phyloP scores from a whole-genome alignment of 1,140 invertebrate species.

The Bicyclus anynana region DNA sequence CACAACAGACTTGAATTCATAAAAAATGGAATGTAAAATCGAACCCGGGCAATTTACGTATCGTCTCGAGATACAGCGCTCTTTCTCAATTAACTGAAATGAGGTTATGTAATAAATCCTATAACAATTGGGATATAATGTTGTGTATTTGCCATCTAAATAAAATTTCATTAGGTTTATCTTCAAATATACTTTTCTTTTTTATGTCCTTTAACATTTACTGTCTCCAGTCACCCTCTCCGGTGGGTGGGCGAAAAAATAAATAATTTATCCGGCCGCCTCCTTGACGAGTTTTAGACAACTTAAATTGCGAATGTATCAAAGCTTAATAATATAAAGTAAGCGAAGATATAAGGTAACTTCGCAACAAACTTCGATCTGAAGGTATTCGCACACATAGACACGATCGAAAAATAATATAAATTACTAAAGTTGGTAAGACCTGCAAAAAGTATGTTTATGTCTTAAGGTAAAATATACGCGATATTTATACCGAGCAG shows the following conservation, averaged over 20 bases:
- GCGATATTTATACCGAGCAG: no score
- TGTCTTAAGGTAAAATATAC: background rate
- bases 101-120: no score
- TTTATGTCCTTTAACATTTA: conserved; percentile 7
- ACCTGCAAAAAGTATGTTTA: conserved; percentile 1
- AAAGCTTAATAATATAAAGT: conserved; percentile 74
- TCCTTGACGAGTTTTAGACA: conserved; percentile 65
- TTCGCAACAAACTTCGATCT: conserved; percentile 45
- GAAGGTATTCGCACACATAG: conserved; percentile 29
- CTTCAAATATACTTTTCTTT: background rate
- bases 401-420: background rate
- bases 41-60: no score
- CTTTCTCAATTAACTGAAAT: no score
- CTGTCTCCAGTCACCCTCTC: background rate
- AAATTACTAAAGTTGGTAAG: background rate
- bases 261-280: conserved; percentile 63
- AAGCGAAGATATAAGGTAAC: conserved; percentile 66
- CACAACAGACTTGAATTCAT: no score
- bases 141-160: background rate
- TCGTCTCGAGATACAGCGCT: no score
- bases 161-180: conserved; percentile 1
- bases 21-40: no score
- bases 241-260: conserved; percentile 44
- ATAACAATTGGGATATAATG: background rate
- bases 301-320: conserved; percentile 75